Evolutionary conservation across 2,888 invertebrate genomes (phyloP).

Genomic region (Lycocerus yunnanus): DNA sequence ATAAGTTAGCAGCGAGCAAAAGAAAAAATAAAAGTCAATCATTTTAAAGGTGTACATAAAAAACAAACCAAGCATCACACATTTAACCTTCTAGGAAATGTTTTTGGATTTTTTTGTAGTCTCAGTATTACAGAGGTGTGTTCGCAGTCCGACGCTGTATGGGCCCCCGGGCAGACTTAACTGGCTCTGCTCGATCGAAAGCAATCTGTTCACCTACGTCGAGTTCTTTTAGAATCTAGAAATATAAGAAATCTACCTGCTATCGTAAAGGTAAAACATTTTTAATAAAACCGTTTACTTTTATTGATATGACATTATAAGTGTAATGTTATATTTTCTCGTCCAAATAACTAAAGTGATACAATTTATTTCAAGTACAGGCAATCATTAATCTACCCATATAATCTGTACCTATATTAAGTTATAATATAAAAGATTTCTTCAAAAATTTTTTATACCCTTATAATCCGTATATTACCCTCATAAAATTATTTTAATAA

Average conservation of each 20-base stretch:
- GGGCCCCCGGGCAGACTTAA: slow-evolving; percentile 31
- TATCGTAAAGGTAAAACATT: slow-evolving; percentile 16
- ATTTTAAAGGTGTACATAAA: slow-evolving; percentile 31
- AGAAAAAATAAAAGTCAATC: slow-evolving; percentile 29
- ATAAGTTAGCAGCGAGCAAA: slow-evolving; percentile 20
- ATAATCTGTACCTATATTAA: slow-evolving; percentile 21
- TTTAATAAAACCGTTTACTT: not conserved
- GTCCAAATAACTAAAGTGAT: not conserved
- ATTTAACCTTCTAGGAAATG: slow-evolving; percentile 39
- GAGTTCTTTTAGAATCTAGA: slow-evolving; percentile 30
- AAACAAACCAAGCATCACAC: slow-evolving; percentile 33
- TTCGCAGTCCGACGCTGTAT: slow-evolving; percentile 34
- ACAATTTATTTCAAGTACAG: not conserved
- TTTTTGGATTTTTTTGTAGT: slow-evolving; percentile 36
- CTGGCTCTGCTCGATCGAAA: slow-evolving; percentile 31
- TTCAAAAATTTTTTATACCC: slow-evolving; percentile 29
- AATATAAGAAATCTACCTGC: slow-evolving; percentile 30
- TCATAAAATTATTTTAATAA: slow-evolving; percentile 23
- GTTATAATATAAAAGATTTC: slow-evolving; percentile 16
- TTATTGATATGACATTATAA: not conserved
- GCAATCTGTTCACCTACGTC: slow-evolving; percentile 34
- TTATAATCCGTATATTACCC: slow-evolving; percentile 26
- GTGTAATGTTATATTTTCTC: slow-evolving; percentile 5
- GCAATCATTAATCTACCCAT: slow-evolving; percentile 28
- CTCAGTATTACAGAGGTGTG: slow-evolving; percentile 35